Percentiles rank a stretch among this genome's conserved stretches.
phyloP scores from a whole-genome alignment of 1,140 invertebrate genomes.

The Sitodiplosis mosellana region DNA sequence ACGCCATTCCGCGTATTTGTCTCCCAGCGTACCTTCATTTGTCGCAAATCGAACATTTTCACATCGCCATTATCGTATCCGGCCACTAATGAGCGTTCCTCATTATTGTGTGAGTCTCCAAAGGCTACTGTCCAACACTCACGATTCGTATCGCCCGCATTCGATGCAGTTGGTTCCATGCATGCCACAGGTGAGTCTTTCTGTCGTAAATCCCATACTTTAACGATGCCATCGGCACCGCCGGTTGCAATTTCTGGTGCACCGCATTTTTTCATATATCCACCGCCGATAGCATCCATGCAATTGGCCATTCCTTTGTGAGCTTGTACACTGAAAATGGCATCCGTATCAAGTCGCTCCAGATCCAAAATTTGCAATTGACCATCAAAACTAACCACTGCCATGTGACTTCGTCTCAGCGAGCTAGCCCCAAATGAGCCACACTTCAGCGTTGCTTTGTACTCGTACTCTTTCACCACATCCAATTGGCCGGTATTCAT shows the following conservation, averaged over 20 bases:
- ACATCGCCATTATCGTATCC: slow-evolving; percentile 96
- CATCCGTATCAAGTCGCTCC: slow-evolving; percentile 37
- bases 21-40: slow-evolving; percentile 74
- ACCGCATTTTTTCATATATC: slow-evolving; percentile 52
- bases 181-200: slow-evolving; percentile 72
- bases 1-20: slow-evolving; percentile 88
- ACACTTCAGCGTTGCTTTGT: slow-evolving; percentile 75
- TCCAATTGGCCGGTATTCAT: slow-evolving; percentile 51
- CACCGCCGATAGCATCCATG: slow-evolving; percentile 85
- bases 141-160: slow-evolving; percentile 38
- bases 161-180: slow-evolving; percentile 53
- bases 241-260: slow-evolving; percentile 90
- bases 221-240: slow-evolving; percentile 80
- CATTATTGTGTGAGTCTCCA: slow-evolving; percentile 70
- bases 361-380: slow-evolving; percentile 73
- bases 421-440: slow-evolving; percentile 79
- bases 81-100: slow-evolving; percentile 68
- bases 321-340: slow-evolving; percentile 65
- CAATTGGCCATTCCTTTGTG: slow-evolving; percentile 81
- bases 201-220: slow-evolving; percentile 89
- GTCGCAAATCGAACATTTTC: slow-evolving; percentile 84
- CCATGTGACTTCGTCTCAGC: slow-evolving; percentile 57
- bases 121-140: slow-evolving; percentile 82
- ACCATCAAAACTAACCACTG: slow-evolving; percentile 84
- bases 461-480: slow-evolving; percentile 53